Evolutionary conservation across 2,888 invertebrate species (phyloP), one percentile per base, ranked within the genome.

Genomic region (Caenorhabditis drosophilae): DNA sequence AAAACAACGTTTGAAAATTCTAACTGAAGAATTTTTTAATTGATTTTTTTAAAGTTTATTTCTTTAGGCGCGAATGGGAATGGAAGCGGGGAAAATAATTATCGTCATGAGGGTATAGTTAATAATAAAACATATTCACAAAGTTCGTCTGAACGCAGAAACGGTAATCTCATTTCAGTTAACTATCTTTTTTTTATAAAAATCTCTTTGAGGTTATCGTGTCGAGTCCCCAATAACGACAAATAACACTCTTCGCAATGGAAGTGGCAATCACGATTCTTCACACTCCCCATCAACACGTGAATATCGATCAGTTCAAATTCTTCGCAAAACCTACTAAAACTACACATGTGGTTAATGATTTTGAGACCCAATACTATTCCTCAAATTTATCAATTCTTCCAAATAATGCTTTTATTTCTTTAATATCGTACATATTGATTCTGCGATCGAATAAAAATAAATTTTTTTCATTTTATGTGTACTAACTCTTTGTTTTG

Each of bases 241-340:
- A 20, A 71, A 67, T 40, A 70, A 71, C 48, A 73, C 71, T 34
- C 69, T 73, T 34, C 66, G 68, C 26, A 71, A 73, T 27, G 66
- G 64, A 20, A 55, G 35, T 4, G 36, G 22, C 1, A 42, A 22
- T 1, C 42, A 45, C 15, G 64, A 60, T 31, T 56, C 63, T 4
- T 52, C 60, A 42, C 36, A 61, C 36, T 64, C n/a, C n/a, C n/a
- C 64, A 2, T 52, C 67, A 38, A 57, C 67, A 44, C 61, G 67
- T 7, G 76, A 75, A 51, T 70, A 70, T 34, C 72, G 74, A 26
- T 64, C 76, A 12, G 69, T 78, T 26, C 64, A 74, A 58, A 78
- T 78, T 22, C 73, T 75, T 41, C 72, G 76, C 47, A 77, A 77
- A 58, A 69, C 67, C 20, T 73, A 75, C 42, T 67, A 53, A 67